Base-by-base conservation (phyloP, 2,113 vertebrate genomes). In the Entomyzon cyanotis region DNA sequence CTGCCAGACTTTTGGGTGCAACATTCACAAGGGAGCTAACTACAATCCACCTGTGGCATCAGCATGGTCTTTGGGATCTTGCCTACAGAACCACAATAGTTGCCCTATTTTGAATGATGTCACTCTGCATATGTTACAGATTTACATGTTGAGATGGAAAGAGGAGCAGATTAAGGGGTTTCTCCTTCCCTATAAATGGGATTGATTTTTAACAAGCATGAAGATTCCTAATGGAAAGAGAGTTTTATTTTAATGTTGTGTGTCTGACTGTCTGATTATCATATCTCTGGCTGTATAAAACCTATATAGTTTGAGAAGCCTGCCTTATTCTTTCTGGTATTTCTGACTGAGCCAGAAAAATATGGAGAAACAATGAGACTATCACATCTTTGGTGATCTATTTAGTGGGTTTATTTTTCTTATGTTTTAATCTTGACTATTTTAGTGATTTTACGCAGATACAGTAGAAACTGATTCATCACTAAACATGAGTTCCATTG, bases 21-120 rank as follows among this genome's bases (percentile, higher is more conserved):
- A 24, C 4, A 5, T 4, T n/a, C 25, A 23, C 0, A 0, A 73
- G 70, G 31, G 46, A 62, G 7, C 17, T 62, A 41, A 10, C 13
- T 50, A 13, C 27, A 60, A 8, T 30, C 18, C 22, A 37, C 23
- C 24, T 62, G 15, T 31, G 31, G 4, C 50, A 62, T 14, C 24
- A 33, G 9, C 1, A 0, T 23, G n/a, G 20, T 44, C 22, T 58
- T 69, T 62, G 49, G n/a, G 59, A 64, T 88, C 53, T n/a, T 87
- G 42, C 56, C 37, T 80, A 28, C 5, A 64, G 33, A 79, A 87
- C 24, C 30, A 85, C 18, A 56, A 7, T 10, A 23, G 6, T 9
- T 88, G 9, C 12, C 18, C 11, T 83, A 1, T 80, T 44, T 16
- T 44, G 64, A 24, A 37, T 17, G 17, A n/a, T 27, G 44, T 16